Conservation (phyloP, 2,113 vertebrate genomes). For the Coptodon bakossiorum region DNA sequence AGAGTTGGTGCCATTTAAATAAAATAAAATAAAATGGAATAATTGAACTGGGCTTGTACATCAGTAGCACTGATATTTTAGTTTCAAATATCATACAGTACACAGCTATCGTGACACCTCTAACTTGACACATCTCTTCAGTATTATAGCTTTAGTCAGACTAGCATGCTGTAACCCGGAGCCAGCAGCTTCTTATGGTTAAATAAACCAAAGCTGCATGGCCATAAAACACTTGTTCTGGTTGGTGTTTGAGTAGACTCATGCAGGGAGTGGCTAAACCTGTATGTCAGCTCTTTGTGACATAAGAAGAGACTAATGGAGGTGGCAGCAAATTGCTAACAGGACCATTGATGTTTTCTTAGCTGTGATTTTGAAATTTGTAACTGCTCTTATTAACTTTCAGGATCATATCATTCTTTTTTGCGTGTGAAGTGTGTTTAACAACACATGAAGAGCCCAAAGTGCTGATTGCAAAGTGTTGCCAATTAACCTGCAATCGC, state of each 20-base stretch:
- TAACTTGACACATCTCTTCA: not conserved
- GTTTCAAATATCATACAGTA: not conserved
- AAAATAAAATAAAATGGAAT: not conserved
- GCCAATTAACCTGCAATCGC: not conserved
- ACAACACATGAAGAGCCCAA: not conserved
- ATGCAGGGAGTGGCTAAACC: not conserved
- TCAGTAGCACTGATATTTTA: not conserved
- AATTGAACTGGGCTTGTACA: not conserved
- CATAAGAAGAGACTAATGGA: not conserved
- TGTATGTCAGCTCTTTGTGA: not conserved
- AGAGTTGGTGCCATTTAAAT: not conserved
- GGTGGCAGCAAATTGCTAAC: not conserved
- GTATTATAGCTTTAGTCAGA: not conserved
- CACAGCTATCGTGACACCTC: not conserved
- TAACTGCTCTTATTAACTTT: not conserved
- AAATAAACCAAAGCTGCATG: not conserved
- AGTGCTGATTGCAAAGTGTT: not conserved
- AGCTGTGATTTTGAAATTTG: not conserved
- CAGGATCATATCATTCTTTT: fast-evolving
- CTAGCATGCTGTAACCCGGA: not conserved
- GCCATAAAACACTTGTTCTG: not conserved
- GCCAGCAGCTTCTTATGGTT: not conserved
- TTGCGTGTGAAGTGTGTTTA: not conserved
- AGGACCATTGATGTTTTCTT: not conserved
- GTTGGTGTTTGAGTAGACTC: not conserved